phyloP scores from a whole-genome alignment of 2,113 vertebrate species.

The Anthoscopus minutus region DNA sequence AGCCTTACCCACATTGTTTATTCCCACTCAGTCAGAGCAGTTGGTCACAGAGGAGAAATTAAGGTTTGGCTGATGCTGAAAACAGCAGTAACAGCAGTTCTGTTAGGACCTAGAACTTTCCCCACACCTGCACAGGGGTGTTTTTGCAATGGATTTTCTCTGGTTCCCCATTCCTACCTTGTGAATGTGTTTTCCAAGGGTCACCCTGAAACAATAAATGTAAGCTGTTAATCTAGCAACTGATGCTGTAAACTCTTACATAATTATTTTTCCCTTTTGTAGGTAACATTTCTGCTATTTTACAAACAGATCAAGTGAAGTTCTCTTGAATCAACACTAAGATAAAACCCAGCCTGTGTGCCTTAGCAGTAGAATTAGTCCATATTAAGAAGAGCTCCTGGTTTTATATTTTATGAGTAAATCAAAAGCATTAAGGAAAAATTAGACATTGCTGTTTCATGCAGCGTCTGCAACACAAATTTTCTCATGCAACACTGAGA shows the following conservation, averaged over 20 bases:
- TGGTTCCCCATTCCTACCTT: background rate
- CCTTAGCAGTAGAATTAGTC: background rate
- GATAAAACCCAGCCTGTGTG: background rate
- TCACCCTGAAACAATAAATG: accelerated
- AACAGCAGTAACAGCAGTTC: background rate
- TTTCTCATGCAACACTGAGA: background rate
- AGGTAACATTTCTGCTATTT: background rate
- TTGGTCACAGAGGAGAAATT: background rate
- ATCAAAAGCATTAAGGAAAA: background rate
- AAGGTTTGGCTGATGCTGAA: background rate
- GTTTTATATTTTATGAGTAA: constrained; percentile 26
- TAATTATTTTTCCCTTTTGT: background rate
- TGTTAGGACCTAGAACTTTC: background rate
- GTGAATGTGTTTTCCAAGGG: background rate
- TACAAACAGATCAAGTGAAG: background rate
- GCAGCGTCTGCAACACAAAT: background rate
- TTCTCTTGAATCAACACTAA: background rate
- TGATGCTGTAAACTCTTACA: background rate
- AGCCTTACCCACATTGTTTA: accelerated
- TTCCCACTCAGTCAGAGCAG: background rate
- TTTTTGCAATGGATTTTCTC: background rate
- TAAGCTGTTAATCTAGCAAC: background rate
- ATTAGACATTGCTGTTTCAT: background rate
- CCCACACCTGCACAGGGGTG: background rate
- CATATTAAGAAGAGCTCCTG: constrained; percentile 25